These are phyloP conservation scores for Platalea minor DNA, from an alignment of 2,797 vertebrate species.

Conservation along the genomic window DNA sequence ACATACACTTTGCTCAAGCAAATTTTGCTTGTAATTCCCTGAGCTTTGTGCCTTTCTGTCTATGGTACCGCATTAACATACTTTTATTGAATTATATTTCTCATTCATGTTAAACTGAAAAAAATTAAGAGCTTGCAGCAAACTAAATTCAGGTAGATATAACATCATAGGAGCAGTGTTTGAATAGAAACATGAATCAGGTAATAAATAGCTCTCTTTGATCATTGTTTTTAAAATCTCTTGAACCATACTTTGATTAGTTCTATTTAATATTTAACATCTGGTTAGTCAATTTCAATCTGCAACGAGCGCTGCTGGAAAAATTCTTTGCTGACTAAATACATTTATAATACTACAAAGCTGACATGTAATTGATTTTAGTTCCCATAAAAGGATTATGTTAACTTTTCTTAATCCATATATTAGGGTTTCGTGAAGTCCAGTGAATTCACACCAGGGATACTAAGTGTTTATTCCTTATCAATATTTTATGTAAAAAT, in stretches of 20 bases:
- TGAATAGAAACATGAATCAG: constrained; percentile 76
- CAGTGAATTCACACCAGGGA: constrained; percentile 73
- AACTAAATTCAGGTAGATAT: constrained; percentile 67
- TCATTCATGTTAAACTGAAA: constrained; percentile 65
- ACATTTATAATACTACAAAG: constrained; percentile 82
- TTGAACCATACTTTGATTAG: constrained; percentile 81
- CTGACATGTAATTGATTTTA: constrained; percentile 81
- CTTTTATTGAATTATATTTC: constrained; percentile 57
- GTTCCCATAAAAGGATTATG: constrained; percentile 81
- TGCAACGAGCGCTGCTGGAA: constrained; percentile 71
- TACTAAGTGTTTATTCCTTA: constrained; percentile 76
- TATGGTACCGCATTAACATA: neutral
- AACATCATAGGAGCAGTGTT: constrained; percentile 72
- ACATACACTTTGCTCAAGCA: neutral
- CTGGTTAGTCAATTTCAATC: constrained; percentile 83
- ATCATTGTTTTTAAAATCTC: constrained; percentile 80
- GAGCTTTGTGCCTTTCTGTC: constrained; percentile 17
- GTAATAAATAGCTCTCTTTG: constrained; percentile 82
- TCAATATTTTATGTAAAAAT: constrained; percentile 79
- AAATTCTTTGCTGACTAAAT: constrained; percentile 81
- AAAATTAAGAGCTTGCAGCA: constrained; percentile 65
- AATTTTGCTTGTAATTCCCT: neutral
- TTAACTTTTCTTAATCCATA: constrained; percentile 82
- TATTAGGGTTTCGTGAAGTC: constrained; percentile 74
- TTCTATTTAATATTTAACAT: constrained; percentile 86